Evolutionary conservation across 2,888 invertebrate species (phyloP).

Genomic region (Tipula confusa): DNA sequence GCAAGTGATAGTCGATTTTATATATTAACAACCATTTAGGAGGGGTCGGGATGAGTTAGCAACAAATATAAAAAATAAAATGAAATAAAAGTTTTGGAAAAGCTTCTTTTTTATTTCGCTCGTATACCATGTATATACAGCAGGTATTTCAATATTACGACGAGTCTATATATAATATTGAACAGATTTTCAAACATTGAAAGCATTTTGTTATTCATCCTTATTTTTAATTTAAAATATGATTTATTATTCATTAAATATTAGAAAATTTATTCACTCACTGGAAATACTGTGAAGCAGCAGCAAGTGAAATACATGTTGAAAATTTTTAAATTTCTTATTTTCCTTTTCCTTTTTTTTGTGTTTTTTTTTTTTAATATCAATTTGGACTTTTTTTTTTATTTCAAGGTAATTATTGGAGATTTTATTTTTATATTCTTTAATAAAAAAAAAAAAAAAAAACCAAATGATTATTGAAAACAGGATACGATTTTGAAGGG

Average conservation of each 20-base stretch:
- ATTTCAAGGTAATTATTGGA: slow-evolving; percentile 16
- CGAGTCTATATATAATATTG: neutral
- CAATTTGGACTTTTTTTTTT: slow-evolving; percentile 14
- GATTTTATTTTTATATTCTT: neutral
- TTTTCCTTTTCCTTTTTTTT: too few relatives aligned
- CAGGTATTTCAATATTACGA: slow-evolving; percentile 1
- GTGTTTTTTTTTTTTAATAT: neutral
- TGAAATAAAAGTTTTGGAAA: neutral
- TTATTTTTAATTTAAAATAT: slow-evolving; percentile 25
- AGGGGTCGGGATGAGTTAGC: neutral
- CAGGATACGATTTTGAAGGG: neutral
- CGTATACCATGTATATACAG: neutral
- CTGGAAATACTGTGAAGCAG: neutral
- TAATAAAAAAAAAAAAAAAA: neutral
- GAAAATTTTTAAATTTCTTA: too few relatives aligned
- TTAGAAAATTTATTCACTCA: slow-evolving; percentile 25
- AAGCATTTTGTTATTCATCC: slow-evolving; percentile 25
- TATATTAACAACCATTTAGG: neutral
- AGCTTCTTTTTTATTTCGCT: neutral
- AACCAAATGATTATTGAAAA: neutral
- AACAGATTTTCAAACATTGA: neutral
- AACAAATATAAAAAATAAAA: neutral
- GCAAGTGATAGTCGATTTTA: neutral
- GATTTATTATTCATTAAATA: slow-evolving; percentile 25
- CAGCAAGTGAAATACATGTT: neutral